Evolutionary conservation across 2,113 vertebrate genomes (phyloP).

Genomic region (Pampusana beccarii): DNA sequence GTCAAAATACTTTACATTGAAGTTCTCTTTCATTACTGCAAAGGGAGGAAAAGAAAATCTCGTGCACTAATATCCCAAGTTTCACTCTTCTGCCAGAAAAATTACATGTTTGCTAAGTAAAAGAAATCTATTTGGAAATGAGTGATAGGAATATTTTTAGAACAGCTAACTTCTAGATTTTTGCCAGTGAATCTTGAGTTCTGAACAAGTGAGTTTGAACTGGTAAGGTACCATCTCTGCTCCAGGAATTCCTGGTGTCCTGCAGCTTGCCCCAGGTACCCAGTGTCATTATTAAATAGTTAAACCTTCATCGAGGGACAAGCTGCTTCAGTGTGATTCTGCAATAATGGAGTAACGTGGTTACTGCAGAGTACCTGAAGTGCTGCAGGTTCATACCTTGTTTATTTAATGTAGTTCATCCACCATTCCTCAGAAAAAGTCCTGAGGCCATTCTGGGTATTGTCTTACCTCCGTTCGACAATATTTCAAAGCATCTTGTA

Average conservation of each 20-base stretch:
- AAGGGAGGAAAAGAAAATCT: neutral
- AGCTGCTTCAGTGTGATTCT: neutral
- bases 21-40: neutral
- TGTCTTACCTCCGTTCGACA: neutral
- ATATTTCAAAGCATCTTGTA: neutral
- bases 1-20: neutral
- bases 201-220: neutral
- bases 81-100: neutral
- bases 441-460: neutral
- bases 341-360: rapidly evolving
- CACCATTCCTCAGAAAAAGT: neutral
- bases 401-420: neutral
- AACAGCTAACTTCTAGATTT: neutral
- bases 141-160: neutral
- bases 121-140: neutral
- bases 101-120: neutral
- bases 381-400: neutral
- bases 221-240: neutral
- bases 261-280: neutral
- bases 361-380: neutral
- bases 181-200: neutral
- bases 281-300: neutral
- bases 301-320: neutral
- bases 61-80: neutral
- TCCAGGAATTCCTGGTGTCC: neutral